phyloP scores from a whole-genome alignment of 2,113 vertebrate genomes.

The Petrocephalus microphthalmus region DNA sequence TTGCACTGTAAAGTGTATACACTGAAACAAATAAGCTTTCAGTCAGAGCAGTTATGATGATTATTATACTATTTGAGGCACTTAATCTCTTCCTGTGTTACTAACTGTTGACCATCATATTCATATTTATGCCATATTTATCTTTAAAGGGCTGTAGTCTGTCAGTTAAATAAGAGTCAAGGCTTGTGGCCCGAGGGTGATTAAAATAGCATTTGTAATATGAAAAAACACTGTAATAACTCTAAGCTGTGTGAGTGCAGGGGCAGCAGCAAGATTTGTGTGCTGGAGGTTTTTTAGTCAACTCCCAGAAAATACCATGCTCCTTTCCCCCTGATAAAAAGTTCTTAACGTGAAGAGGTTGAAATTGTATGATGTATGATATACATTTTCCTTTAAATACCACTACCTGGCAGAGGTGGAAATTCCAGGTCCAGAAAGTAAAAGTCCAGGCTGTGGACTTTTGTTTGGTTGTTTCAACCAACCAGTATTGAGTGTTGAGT shows the following conservation, averaged over 20 bases:
- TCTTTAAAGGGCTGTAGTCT: not conserved
- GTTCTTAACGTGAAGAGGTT: not conserved
- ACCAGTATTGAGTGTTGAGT: too few species aligned
- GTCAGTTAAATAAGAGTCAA: not conserved
- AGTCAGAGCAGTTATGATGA: not conserved
- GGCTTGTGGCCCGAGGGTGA: not conserved
- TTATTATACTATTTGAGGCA: not conserved
- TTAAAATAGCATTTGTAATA: not conserved
- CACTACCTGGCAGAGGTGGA: not conserved
- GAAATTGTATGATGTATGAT: not conserved
- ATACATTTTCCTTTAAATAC: not conserved
- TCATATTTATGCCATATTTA: not conserved
- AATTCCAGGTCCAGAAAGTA: too few species aligned
- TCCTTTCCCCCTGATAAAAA: not conserved
- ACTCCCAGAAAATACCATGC: not conserved
- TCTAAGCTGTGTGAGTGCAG: not conserved
- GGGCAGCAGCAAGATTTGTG: not conserved
- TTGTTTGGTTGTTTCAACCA: too few species aligned
- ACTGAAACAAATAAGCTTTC: not conserved
- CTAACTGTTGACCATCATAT: not conserved
- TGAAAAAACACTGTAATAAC: not conserved
- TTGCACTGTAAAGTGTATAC: not conserved
- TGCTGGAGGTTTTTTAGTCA: too few species aligned
- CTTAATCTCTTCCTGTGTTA: not conserved
- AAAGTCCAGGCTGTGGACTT: too few species aligned